Evolutionary conservation across 2,888 invertebrate genomes (phyloP).

Genomic region (Phyto melanocephala): DNA sequence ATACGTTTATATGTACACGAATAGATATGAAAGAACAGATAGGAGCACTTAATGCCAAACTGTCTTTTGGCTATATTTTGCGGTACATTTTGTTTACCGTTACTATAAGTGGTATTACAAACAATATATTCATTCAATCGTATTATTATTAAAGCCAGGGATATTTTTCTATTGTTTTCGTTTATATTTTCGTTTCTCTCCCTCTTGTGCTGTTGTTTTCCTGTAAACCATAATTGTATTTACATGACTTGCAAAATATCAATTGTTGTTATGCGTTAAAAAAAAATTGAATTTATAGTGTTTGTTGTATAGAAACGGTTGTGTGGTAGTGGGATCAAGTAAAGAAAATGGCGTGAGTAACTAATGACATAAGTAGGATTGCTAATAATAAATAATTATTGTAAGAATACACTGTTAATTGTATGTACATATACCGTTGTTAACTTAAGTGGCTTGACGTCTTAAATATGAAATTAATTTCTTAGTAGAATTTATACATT

Average conservation of each 20-base stretch:
- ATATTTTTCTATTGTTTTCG: neutral
- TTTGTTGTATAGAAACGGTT: neutral
- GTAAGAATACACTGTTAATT: neutral
- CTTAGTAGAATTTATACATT: no score
- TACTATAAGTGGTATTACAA: neutral
- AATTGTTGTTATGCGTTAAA: neutral
- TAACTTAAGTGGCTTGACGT: neutral
- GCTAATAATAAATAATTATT: neutral
- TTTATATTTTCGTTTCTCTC: neutral
- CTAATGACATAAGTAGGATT: neutral
- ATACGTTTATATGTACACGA: neutral
- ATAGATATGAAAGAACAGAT: neutral
- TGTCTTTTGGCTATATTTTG: neutral
- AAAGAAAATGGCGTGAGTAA: neutral
- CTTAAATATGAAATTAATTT: neutral
- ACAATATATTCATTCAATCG: neutral
- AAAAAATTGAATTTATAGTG: neutral
- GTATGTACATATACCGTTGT: neutral
- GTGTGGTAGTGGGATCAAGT: neutral
- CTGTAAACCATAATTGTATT: slow-evolving; percentile 10
- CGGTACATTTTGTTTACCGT: neutral
- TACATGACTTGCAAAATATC: neutral
- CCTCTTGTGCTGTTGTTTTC: neutral
- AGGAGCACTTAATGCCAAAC: neutral
- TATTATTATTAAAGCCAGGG: neutral